Evolutionary conservation across 2,888 invertebrate genomes (phyloP).

Genomic region (Drosophila differens): DNA sequence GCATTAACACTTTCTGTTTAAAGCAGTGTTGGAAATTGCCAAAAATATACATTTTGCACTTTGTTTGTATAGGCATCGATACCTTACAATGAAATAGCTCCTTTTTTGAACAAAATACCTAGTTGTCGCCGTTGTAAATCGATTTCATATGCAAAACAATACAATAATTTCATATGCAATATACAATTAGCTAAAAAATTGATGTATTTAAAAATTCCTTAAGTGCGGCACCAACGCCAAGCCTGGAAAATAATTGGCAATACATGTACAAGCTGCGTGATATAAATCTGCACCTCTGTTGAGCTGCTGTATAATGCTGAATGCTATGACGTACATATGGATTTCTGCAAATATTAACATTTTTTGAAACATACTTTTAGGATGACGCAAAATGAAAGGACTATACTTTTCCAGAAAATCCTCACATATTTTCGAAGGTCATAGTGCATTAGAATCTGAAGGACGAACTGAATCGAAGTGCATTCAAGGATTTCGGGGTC

Average conservation of each 20-base stretch:
- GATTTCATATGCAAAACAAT: background rate
- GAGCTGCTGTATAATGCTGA: background rate
- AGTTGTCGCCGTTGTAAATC: background rate
- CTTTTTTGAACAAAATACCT: background rate
- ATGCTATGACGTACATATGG: background rate
- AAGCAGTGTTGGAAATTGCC: conserved; percentile 4
- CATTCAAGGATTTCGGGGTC: background rate
- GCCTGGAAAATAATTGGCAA: background rate
- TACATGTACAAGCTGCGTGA: background rate
- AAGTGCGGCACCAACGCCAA: background rate
- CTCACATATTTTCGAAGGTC: background rate
- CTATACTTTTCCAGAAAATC: background rate
- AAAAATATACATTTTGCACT: background rate
- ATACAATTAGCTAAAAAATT: background rate
- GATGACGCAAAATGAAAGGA: background rate
- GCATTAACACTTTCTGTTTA: conserved; percentile 1
- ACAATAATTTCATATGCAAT: too few species aligned
- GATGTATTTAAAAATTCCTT: background rate
- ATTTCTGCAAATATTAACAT: background rate
- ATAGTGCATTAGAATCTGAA: background rate
- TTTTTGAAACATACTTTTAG: background rate
- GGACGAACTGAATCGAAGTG: background rate
- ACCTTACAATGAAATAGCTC: background rate
- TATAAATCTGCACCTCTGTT: background rate
- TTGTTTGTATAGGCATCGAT: background rate